These are phyloP conservation scores for Andrena chrysosceles DNA, from an alignment of 2,888 invertebrate genomes.

Conservation along the genomic window DNA sequence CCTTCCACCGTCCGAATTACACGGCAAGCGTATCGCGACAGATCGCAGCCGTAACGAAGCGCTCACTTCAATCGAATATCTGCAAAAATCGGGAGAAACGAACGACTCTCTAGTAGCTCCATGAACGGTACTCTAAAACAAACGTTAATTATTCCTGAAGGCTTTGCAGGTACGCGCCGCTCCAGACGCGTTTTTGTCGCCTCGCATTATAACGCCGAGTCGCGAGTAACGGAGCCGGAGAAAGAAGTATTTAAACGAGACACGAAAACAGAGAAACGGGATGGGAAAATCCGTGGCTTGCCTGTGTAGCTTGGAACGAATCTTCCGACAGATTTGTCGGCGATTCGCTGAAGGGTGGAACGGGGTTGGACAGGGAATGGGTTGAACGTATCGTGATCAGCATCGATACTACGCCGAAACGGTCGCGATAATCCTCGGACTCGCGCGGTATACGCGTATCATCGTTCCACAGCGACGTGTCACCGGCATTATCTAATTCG, in stretches of 20 bases:
- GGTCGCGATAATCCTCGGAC: constrained; percentile 53
- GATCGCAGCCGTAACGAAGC: neutral
- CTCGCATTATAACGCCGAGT: constrained; percentile 57
- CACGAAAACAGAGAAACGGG: neutral
- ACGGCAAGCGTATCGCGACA: neutral
- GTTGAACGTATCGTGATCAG: constrained; percentile 34
- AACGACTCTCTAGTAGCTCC: constrained; percentile 19
- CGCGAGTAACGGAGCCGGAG: constrained; percentile 33
- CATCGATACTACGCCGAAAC: constrained; percentile 57
- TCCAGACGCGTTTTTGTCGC: constrained; percentile 66
- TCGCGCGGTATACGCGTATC: constrained; percentile 50
- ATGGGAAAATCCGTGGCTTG: neutral
- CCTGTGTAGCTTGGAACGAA: neutral
- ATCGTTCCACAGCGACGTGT: constrained; percentile 53
- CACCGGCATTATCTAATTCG: constrained; percentile 59
- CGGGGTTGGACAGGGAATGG: neutral
- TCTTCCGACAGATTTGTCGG: constrained; percentile 20
- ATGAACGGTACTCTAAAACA: constrained; percentile 56
- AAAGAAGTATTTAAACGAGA: constrained; percentile 21
- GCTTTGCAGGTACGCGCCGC: constrained; percentile 52
- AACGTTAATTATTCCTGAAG: constrained; percentile 72
- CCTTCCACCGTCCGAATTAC: neutral
- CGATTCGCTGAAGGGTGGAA: neutral
- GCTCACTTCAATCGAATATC: neutral
- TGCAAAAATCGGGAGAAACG: neutral